Evolutionary conservation across 64 coral and sea anemone species (phyloP).

Genomic region (Orbicella faveolata): DNA sequence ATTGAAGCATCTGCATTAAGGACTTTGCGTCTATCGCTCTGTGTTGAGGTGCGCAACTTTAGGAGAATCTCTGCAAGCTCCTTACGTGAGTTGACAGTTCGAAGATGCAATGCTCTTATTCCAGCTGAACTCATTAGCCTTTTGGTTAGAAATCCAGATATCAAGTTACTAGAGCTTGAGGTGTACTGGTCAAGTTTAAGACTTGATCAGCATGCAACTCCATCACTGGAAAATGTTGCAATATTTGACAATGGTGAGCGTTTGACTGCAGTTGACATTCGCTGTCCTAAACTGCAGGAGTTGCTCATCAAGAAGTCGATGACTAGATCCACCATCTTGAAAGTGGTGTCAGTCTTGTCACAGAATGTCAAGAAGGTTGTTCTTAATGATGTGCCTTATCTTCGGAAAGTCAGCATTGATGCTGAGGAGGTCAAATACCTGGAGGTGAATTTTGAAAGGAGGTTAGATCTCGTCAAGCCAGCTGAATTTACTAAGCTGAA

Average conservation of each 20-base stretch:
- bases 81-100: conserved; percentile 59
- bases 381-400: conserved; percentile 72
- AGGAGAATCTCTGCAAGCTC: conserved; percentile 59
- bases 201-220: conserved; percentile 82
- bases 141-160: conserved; percentile 85
- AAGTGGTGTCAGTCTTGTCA: conserved; percentile 53
- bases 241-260: conserved; percentile 84
- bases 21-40: conserved; percentile 52
- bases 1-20: conserved; percentile 69
- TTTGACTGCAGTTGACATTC: conserved; percentile 64
- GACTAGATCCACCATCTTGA: conserved; percentile 63
- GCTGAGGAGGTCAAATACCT: conserved; percentile 39
- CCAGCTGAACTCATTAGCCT: conserved; percentile 68
- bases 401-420: conserved; percentile 62
- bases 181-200: conserved; percentile 57
- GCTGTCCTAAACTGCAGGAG: conserved; percentile 72
- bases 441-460: conserved; percentile 85
- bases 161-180: conserved; percentile 68
- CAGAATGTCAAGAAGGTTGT: conserved; percentile 36
- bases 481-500: conserved; percentile 67
- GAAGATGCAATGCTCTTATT: conserved; percentile 63
- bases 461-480: conserved; percentile 82
- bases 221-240: conserved; percentile 64
- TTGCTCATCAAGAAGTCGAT: conserved; percentile 69
- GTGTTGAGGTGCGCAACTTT: conserved; percentile 74